Base-by-base conservation (phyloP, 2,797 vertebrate genomes). In the Lepidocolaptes lacrymiger region DNA sequence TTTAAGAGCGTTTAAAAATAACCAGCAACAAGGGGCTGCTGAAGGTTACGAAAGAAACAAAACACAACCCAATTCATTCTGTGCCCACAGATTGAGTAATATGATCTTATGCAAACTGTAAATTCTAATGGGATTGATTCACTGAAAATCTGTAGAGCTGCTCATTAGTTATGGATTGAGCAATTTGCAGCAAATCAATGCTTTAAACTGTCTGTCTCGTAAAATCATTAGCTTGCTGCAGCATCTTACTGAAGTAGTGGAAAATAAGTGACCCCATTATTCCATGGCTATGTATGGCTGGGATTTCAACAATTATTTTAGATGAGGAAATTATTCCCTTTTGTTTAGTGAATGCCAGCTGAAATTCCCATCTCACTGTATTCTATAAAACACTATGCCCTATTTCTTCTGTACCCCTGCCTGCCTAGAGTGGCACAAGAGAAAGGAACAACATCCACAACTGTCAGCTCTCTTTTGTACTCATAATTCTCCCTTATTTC, bases 101-200 rank as follows among this genome's bases (percentile, higher is more conserved):
- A 77, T 52, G 59, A 80, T 59, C 44, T 93, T 87, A 79, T 34
- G 82, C 59, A 93, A 93, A 95, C 91, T 86, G 74, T 92, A 91
- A 66, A 74, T 97, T 95, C 55, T 93, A 85, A 79, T 91, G 85
- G 84, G 41, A 79, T 72, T 81, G 91, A 59, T 81, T 85, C 73
- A 69, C 46, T 66, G 90, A 81, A 89, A 73, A 95, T 52, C 84
- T 76, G 71, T 85, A 87, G 77, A 73, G 63, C 81, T 91, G 44
- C 73, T 96, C 86, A 92, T 92, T 91, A 85, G 61, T 55, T 92
- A 93, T 49, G 73, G 93, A 64, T 79, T 88, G 79, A 92, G 67
- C 78, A 95, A 91, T 90, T 85, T 95, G 90, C 81, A 95, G 86
- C 83, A 96, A 93, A 88, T 94, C 39, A 0, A 82, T 96, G 67